Percentiles rank a stretch among this genome's conserved stretches.
Conservation (phyloP, 1,140 invertebrate species). For the Saxidomus purpurata region DNA sequence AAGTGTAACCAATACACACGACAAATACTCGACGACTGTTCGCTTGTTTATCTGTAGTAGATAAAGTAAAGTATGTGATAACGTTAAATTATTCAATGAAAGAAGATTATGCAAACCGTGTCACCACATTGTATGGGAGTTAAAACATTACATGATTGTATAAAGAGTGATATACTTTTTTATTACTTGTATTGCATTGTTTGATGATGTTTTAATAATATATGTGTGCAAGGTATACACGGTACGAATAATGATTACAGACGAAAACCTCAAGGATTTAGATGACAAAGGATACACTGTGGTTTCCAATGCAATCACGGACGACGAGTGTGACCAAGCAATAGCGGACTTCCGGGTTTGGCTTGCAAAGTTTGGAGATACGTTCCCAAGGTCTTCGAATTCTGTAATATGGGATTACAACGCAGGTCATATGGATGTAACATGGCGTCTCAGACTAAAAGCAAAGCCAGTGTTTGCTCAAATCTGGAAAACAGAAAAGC, state of each 20-base stretch:
- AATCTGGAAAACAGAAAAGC: conserved; percentile 77
- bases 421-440: conserved; percentile 75
- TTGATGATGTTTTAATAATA: too few relatives aligned
- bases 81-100: too few relatives aligned
- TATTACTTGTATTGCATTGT: too few relatives aligned
- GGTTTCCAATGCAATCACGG: conserved; percentile 69
- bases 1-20: too few relatives aligned
- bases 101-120: too few relatives aligned
- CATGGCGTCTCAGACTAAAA: conserved; percentile 76
- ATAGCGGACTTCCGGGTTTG: conserved; percentile 71
- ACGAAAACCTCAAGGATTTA: conserved; percentile 71
- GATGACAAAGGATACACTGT: conserved; percentile 75
- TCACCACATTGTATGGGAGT: too few relatives aligned
- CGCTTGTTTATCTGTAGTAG: too few relatives aligned
- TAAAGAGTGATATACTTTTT: too few relatives aligned
- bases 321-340: conserved; percentile 68
- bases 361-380: conserved; percentile 65
- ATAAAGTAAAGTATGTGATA: too few relatives aligned
- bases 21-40: too few relatives aligned
- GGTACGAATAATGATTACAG: conserved; percentile 71
- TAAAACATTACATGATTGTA: too few relatives aligned
- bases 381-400: conserved; percentile 64
- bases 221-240: too few relatives aligned
- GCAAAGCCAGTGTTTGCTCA: conserved; percentile 75
- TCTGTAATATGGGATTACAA: conserved; percentile 75